A percentile compares a stretch with the other conserved stretches of the same genome.
Conservation (phyloP, 2,888 invertebrate species). For the Hesperia comma region DNA sequence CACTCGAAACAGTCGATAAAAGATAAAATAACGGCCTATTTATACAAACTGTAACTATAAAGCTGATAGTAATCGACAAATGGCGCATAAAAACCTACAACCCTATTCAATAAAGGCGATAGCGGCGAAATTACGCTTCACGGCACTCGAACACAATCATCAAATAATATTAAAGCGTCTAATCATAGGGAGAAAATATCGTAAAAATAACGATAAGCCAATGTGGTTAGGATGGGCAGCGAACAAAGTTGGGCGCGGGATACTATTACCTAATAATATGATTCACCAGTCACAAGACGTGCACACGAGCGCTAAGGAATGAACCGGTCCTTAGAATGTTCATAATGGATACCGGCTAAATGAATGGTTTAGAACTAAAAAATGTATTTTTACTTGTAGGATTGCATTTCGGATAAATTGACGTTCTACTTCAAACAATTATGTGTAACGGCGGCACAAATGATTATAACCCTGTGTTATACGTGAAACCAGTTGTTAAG, state of each 20-base stretch:
- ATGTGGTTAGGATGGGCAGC: slow-evolving; percentile 45
- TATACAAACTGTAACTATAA: slow-evolving; percentile 60
- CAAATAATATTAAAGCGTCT: slow-evolving; percentile 51
- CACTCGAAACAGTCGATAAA: slow-evolving; percentile 54
- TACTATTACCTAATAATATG: not conserved
- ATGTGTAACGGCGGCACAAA: too few relatives aligned
- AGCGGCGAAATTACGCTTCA: slow-evolving; percentile 52
- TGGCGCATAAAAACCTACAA: slow-evolving; percentile 65
- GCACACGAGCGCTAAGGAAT: too few relatives aligned
- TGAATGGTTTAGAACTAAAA: too few relatives aligned
- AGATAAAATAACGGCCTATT: slow-evolving; percentile 61
- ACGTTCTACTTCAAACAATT: too few relatives aligned
- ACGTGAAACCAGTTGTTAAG: too few relatives aligned
- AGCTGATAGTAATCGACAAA: slow-evolving; percentile 61
- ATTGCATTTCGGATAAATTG: too few relatives aligned
- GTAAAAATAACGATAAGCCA: slow-evolving; percentile 55
- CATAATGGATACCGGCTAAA: too few relatives aligned
- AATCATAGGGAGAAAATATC: slow-evolving; percentile 55
- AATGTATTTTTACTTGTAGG: too few relatives aligned
- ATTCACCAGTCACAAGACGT: not conserved
- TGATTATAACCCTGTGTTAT: too few relatives aligned
- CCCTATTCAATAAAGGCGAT: slow-evolving; percentile 57
- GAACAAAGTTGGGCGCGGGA: slow-evolving; percentile 5
- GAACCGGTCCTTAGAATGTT: too few relatives aligned
- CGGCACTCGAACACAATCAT: slow-evolving; percentile 47